Base-by-base conservation (phyloP, 2,113 vertebrate genomes). In the Lota lota region DNA sequence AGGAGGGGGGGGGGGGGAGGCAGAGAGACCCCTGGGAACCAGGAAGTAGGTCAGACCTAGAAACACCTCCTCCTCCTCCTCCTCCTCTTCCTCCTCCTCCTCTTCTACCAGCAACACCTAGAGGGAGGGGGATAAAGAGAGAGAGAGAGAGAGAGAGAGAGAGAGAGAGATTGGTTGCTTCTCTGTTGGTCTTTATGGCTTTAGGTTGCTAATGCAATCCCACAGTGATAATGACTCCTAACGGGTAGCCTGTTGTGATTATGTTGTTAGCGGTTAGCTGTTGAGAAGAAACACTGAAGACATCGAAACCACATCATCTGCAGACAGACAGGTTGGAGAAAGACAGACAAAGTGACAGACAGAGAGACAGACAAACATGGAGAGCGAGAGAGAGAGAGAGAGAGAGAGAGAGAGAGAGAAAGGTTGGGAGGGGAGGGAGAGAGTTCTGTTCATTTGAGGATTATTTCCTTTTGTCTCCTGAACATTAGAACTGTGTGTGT, bases 41-140 rank as follows among this genome's bases (percentile, higher is more conserved):
- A 17, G 53, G 53, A 54, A 54, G 53, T 54, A 54, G 53, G 53
- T 54, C 53, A 54, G 53, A 54, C 53, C 53, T 54, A 54, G 53
- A 54, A 54, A 54, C 53, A 54, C 53, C 53, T 54, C 36, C 36
- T 40, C 36, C 36, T 40, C 36, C 11, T 40, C 11, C 36, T 40
- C 36, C 11, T 40, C 36, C 11, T 40, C 36, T 5, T 40, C 36
- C 36, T 40, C 36, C 36, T 40, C 8, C 36, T 40, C 36, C 36
- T 40, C 36, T 54, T 16, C 1, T 54, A 54, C 15, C 53, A 54
- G 15, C 53, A 54, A 54, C 18, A 3, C 15, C 18, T 17, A 54
- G 15, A 54, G 53, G 17, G 53, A 54, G 1, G 53, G 15, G 53
- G 53, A 14, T 4, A 54, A 14, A 54, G 53, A 17, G 53, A n/a